These are phyloP conservation scores for Corythornis vintsioides DNA, from an alignment of 2,113 vertebrate genomes.

Conservation along the genomic window DNA sequence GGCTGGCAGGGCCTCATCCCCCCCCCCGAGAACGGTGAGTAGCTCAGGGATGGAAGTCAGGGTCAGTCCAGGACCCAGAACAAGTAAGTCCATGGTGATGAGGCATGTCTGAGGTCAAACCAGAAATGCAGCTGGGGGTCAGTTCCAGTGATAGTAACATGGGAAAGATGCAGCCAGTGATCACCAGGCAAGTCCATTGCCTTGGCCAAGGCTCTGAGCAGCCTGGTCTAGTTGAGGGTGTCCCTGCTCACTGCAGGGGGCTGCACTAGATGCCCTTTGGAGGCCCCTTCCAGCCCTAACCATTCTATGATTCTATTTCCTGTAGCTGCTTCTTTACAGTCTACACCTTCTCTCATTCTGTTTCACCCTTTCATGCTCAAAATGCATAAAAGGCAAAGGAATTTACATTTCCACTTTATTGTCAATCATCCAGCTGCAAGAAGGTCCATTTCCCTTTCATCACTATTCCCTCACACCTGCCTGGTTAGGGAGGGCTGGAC, in stretches of 20 bases:
- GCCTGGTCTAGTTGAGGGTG: no score
- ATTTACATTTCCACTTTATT: neutral
- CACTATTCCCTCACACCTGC: neutral
- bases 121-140: rapidly evolving
- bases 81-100: neutral
- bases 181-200: neutral
- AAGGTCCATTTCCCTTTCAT: neutral
- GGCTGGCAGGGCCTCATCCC: neutral
- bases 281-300: no score
- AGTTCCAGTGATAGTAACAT: neutral
- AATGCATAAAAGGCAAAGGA: neutral
- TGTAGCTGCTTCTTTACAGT: no score
- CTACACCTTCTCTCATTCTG: no score
- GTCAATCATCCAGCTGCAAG: neutral
- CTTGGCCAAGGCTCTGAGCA: no score
- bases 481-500: neutral
- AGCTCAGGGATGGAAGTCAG: neutral
- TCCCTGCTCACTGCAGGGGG: no score
- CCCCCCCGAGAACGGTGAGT: neutral
- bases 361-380: neutral
- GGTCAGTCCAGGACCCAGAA: neutral
- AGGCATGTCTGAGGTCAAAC: neutral
- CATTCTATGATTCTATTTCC: no score
- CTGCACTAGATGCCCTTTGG: no score
- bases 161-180: neutral